These are phyloP conservation scores for Dolichallabes microphthalmus DNA, from an alignment of 2,113 vertebrate species.

Conservation along the genomic window DNA sequence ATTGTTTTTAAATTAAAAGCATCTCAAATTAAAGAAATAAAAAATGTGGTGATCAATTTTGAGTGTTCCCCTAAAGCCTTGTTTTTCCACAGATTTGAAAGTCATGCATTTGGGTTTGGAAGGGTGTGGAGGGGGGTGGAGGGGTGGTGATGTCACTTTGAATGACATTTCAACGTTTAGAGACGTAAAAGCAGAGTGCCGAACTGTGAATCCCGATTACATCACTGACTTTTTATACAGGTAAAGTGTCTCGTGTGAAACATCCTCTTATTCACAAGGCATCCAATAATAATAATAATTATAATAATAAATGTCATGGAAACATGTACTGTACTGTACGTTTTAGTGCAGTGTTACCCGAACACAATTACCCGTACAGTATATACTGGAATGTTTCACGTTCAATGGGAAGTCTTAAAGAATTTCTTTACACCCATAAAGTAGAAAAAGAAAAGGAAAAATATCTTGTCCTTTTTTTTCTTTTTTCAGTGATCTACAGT, in stretches of 20 bases:
- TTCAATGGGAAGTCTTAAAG: not conserved
- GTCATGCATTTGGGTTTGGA: not conserved
- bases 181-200: constrained; percentile 65
- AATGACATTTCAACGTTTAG: constrained; percentile 55
- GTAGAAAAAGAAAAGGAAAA: not conserved
- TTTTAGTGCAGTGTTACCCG: not conserved
- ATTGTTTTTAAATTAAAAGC: not conserved
- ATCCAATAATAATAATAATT: not conserved
- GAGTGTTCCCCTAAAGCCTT: not conserved
- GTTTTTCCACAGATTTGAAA: not conserved
- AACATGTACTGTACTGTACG: too few species aligned
- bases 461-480: not conserved
- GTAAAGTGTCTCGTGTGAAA: not conserved
- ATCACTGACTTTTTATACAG: constrained; percentile 13
- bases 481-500: not conserved
- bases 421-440: not conserved
- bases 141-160: constrained; percentile 44
- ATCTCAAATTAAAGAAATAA: not conserved
- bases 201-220: constrained; percentile 55
- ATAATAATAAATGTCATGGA: too few species aligned
- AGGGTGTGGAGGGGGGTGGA: not conserved
- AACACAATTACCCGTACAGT: not conserved
- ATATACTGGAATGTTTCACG: not conserved
- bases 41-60: not conserved
- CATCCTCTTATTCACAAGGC: not conserved